Base-by-base conservation (phyloP, 2,888 invertebrate genomes). In the Tipula confusa region DNA sequence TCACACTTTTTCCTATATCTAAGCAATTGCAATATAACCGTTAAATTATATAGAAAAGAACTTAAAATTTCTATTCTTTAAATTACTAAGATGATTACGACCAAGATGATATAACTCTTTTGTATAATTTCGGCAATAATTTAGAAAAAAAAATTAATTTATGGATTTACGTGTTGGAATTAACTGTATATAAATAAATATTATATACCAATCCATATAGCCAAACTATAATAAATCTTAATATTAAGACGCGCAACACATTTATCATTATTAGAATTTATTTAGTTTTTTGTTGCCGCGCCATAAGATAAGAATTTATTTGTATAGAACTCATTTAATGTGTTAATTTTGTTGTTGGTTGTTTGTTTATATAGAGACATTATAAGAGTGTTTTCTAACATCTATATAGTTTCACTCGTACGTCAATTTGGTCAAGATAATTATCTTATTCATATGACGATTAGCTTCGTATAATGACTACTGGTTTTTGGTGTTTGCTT, bases 261-360 rank as follows among this genome's bases (percentile, higher is more conserved):
- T 64, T 64, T 64, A 64, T 64, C 64, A 64, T 64, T 64, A 64
- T 64, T 64, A 64, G 64, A 64, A 64, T 9, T 64, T n/a, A n/a
- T n/a, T n/a, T n/a, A n/a, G n/a, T n/a, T 64, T 24, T 9, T 64
- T 64, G 64, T 64, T 64, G 7, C 64, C 64, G 64, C 64, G 64
- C 18, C 18, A 7, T 11, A 11, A 64, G 64, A 64, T 64, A 64
- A 64, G 64, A 64, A 24, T 15, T 15, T 36, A 36, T 36, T 6
- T 64, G 64, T 9, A 64, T 64, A 64, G 64, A 64, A 24, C 24
- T 24, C 43, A 64, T 64, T 24, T 64, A 24, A 24, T 24, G 24
- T 64, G 64, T 64, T 64, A 24, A 64, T 64, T 64, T 64, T 9
- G 33, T n/a, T n/a, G n/a, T n/a, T 43, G 2, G n/a, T 43, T 43